Evolutionary conservation across 1,140 invertebrate species (phyloP).

Genomic region (Anoplophora glabripennis): DNA sequence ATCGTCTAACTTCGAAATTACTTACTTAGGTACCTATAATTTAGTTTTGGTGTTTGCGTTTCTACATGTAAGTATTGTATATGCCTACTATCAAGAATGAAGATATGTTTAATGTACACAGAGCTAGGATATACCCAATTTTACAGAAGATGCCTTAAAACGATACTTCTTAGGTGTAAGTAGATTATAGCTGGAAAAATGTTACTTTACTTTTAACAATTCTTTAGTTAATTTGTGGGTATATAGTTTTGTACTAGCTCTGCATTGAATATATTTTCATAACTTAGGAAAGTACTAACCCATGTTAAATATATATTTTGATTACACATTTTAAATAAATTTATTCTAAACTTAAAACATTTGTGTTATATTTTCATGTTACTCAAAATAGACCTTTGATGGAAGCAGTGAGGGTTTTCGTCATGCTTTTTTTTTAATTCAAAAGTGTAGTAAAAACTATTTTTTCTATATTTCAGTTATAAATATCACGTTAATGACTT

Average conservation of each 20-base stretch:
- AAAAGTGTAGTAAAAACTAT: too few species aligned
- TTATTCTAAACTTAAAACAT: not conserved
- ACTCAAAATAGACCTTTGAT: too few species aligned
- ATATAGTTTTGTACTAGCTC: constrained; percentile 6
- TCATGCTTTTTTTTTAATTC: too few species aligned
- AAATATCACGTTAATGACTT: too few species aligned
- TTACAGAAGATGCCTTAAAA: not conserved
- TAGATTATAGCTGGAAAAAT: not conserved
- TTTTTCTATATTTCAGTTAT: too few species aligned
- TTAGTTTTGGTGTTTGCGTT: not conserved
- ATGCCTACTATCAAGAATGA: not conserved
- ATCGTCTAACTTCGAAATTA: too few species aligned
- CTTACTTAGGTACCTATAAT: too few species aligned
- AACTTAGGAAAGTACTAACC: too few species aligned
- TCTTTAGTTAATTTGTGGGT: too few species aligned
- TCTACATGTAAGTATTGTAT: not conserved
- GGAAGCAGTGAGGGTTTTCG: too few species aligned
- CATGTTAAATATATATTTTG: not conserved
- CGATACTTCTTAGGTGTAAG: not conserved
- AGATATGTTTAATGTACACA: not conserved
- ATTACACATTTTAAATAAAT: constrained; percentile 11
- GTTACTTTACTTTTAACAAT: not conserved
- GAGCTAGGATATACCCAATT: too few species aligned
- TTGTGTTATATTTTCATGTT: too few species aligned
- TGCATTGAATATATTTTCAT: constrained; percentile 12